phyloP scores from a whole-genome alignment of 2,888 invertebrate species.

The Piscicola geometra region DNA sequence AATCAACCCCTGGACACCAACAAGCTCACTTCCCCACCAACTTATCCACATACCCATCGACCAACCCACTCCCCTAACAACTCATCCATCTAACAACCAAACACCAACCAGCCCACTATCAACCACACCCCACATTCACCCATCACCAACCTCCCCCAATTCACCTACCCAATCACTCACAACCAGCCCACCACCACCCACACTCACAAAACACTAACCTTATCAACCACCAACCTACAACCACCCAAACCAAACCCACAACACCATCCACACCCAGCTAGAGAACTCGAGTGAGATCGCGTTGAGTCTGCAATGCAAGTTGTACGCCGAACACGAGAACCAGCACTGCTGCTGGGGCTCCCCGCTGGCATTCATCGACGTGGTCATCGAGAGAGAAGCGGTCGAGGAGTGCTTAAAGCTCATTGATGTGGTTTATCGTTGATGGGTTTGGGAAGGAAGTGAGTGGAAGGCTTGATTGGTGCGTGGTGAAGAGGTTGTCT shows the following conservation, averaged over 20 bases:
- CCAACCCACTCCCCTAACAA: too few species aligned
- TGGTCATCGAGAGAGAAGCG: constrained; percentile 56
- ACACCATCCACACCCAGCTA: background rate
- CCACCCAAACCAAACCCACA: background rate
- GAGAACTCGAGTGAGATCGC: constrained; percentile 26
- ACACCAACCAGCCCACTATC: background rate
- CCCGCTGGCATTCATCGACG: constrained; percentile 60
- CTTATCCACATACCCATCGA: too few species aligned
- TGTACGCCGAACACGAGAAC: constrained; percentile 59
- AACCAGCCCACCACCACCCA: too few species aligned
- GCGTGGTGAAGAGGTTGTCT: too few species aligned
- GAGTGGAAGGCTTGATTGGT: too few species aligned
- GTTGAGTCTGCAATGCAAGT: constrained; percentile 58
- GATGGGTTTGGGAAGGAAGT: too few species aligned
- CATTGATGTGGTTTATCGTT: too few species aligned
- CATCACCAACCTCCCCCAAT: background rate
- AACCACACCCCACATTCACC: too few species aligned
- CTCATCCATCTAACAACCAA: background rate
- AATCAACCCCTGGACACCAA: too few species aligned
- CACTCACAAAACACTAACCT: background rate
- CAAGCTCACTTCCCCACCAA: too few species aligned
- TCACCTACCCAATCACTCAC: background rate
- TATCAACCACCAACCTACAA: background rate
- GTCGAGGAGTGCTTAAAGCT: too few species aligned
- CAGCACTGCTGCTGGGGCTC: constrained; percentile 61